Evolutionary conservation across 2,797 vertebrate species (phyloP).

Genomic region (Synaphobranchus kaupii): DNA sequence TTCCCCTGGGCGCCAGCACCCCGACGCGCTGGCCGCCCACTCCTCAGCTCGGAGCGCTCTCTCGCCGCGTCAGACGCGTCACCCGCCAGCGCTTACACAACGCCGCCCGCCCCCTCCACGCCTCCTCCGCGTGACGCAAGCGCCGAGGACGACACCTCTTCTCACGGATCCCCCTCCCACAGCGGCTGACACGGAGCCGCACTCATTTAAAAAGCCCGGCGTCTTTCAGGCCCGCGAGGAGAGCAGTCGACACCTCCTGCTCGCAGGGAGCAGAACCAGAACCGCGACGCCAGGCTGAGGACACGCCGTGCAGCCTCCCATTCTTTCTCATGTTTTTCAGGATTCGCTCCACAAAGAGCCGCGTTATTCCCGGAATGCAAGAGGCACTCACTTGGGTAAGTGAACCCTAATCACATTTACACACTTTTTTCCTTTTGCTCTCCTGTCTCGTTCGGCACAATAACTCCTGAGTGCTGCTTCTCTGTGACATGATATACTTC

Average conservation of each 20-base stretch:
- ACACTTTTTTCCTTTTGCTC: not conserved
- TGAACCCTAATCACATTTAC: not conserved
- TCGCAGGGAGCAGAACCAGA: not conserved
- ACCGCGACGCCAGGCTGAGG: not conserved
- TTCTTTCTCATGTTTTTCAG: not conserved
- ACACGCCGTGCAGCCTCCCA: not conserved
- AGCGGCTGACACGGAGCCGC: slow-evolving; percentile 49
- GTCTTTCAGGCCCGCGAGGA: not conserved
- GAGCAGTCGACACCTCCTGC: not conserved
- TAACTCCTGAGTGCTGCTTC: not conserved
- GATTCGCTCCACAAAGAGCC: not conserved
- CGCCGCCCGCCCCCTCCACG: slow-evolving; percentile 55
- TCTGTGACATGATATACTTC: not conserved
- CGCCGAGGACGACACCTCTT: slow-evolving; percentile 67
- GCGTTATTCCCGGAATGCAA: not conserved
- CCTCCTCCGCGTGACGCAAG: slow-evolving; percentile 65
- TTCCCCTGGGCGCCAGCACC: not conserved
- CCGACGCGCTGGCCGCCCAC: not conserved
- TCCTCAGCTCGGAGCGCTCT: slow-evolving; percentile 44
- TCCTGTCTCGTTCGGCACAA: not conserved
- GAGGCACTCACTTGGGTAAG: not conserved
- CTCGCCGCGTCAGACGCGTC: slow-evolving; percentile 52
- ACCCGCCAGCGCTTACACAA: slow-evolving; percentile 64
- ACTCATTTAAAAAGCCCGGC: slow-evolving; percentile 55
- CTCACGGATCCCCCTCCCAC: slow-evolving; percentile 65